Percentiles rank a stretch among this genome's conserved stretches.
phyloP scores from a whole-genome alignment of 1,140 invertebrate genomes.

The Drosophila sproati region DNA sequence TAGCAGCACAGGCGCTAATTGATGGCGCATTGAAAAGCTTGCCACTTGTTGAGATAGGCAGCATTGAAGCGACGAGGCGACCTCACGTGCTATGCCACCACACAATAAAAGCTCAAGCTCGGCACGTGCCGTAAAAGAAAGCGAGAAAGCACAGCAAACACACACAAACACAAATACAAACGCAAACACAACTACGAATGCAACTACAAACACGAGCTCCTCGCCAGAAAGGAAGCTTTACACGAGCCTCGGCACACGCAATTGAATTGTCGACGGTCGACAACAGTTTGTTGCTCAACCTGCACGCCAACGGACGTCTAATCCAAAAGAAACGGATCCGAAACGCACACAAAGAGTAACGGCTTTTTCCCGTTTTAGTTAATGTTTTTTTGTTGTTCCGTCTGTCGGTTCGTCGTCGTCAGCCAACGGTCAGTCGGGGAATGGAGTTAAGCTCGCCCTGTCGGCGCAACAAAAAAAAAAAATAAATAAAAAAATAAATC shows the following conservation, averaged over 20 bases:
- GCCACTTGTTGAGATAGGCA: slow-evolving; percentile 71
- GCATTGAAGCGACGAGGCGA: slow-evolving; percentile 14
- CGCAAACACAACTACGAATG: slow-evolving; percentile 43
- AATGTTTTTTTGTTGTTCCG: slow-evolving; percentile 2
- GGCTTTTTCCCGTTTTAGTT: slow-evolving; percentile 32
- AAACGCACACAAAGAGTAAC: slow-evolving; percentile 19
- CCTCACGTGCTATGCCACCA: slow-evolving; percentile 43
- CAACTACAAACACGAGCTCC: slow-evolving; percentile 66
- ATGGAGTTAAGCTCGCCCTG: slow-evolving; percentile 26
- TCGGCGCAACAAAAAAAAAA: slow-evolving; percentile 12
- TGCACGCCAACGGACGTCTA: slow-evolving; percentile 68
- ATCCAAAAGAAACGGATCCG: slow-evolving; percentile 26
- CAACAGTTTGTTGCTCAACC: slow-evolving; percentile 80
- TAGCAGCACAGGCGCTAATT: slow-evolving; percentile 65
- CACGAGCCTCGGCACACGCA: slow-evolving; percentile 50
- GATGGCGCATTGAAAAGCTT: slow-evolving; percentile 70
- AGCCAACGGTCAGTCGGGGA: slow-evolving; percentile 42
- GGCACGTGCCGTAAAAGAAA: slow-evolving; percentile 53
- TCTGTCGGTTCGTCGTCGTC: slow-evolving; percentile 15
- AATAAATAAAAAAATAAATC: slow-evolving; percentile 16
- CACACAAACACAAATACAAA: slow-evolving; percentile 2
- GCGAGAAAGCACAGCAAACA: slow-evolving; percentile 17
- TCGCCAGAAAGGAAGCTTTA: slow-evolving; percentile 54
- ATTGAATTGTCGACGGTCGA: slow-evolving; percentile 38
- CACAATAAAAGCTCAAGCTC: slow-evolving; percentile 63